A percentile compares a stretch with the other conserved stretches of the same genome.
These are phyloP conservation scores for Rhinoraja longicauda DNA, from an alignment of 2,797 vertebrate genomes.

Conservation along the genomic window DNA sequence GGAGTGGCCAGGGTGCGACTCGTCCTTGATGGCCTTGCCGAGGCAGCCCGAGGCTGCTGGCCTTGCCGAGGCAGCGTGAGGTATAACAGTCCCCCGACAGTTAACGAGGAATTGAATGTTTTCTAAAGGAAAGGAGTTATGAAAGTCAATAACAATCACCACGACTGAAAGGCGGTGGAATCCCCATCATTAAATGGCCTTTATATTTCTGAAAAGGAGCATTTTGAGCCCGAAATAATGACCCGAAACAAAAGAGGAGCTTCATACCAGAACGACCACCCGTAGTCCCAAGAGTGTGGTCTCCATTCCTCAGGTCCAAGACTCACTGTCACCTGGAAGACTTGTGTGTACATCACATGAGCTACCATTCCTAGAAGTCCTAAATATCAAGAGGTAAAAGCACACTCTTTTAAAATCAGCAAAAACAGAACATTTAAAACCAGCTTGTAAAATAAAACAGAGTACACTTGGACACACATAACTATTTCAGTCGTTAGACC, in stretches of 20 bases:
- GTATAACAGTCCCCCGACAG: too few species aligned
- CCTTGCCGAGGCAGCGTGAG: too few species aligned
- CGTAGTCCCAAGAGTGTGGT: slow-evolving; percentile 83
- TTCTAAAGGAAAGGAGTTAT: background rate
- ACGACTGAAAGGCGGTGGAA: background rate
- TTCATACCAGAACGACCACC: slow-evolving; percentile 85
- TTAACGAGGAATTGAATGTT: background rate
- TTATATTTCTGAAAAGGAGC: background rate
- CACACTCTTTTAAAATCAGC: background rate
- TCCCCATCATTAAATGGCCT: background rate
- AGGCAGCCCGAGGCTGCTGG: too few species aligned
- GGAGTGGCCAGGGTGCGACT: too few species aligned
- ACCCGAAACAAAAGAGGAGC: slow-evolving; percentile 13
- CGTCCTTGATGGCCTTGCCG: too few species aligned
- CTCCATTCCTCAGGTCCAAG: slow-evolving; percentile 85
- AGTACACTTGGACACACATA: background rate
- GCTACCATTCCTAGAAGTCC: slow-evolving; percentile 88
- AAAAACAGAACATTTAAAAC: background rate
- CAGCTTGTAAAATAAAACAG: background rate
- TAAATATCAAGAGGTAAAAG: slow-evolving; percentile 48
- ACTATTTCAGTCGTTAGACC: background rate
- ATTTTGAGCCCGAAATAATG: background rate
- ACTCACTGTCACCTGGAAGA: slow-evolving; percentile 85
- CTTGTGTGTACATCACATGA: slow-evolving; percentile 90
- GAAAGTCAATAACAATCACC: background rate